Conservation (phyloP, 2,888 invertebrate genomes). For the Myopa testacea region DNA sequence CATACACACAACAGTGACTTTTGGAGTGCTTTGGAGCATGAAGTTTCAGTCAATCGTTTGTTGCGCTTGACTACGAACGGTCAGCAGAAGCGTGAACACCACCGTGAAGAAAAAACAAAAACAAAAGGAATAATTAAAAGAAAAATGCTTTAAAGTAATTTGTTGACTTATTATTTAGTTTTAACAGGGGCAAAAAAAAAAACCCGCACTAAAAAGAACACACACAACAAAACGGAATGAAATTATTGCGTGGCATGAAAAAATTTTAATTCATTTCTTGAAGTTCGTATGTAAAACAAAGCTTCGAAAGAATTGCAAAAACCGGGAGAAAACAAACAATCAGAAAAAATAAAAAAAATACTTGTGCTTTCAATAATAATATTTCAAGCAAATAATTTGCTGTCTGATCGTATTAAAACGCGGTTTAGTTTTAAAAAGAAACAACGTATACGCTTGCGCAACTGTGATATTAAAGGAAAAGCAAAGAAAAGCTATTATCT, state of each 20-base stretch:
- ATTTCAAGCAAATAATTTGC: neutral
- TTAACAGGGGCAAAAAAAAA: neutral
- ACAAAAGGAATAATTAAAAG: neutral
- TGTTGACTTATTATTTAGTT: neutral
- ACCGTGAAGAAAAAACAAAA: neutral
- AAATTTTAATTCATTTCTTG: neutral
- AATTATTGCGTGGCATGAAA: neutral
- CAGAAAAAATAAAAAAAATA: neutral
- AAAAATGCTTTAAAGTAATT: neutral
- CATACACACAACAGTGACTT: neutral
- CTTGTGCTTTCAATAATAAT: too few relatives aligned
- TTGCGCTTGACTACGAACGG: constrained; percentile 54
- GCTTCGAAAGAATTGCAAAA: neutral
- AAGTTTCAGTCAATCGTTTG: constrained; percentile 62
- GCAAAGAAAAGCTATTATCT: neutral
- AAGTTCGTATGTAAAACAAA: neutral
- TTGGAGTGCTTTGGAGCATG: constrained; percentile 30
- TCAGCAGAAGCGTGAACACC: constrained; percentile 32
- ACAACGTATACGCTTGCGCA: constrained; percentile 15
- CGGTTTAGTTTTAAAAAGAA: neutral
- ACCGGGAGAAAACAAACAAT: neutral
- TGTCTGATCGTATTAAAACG: neutral
- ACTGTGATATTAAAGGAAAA: constrained; percentile 30
- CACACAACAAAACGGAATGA: neutral
- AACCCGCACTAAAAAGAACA: neutral